Evolutionary conservation across 2,888 invertebrate species (phyloP).

Genomic region (Tiliacea aurago): DNA sequence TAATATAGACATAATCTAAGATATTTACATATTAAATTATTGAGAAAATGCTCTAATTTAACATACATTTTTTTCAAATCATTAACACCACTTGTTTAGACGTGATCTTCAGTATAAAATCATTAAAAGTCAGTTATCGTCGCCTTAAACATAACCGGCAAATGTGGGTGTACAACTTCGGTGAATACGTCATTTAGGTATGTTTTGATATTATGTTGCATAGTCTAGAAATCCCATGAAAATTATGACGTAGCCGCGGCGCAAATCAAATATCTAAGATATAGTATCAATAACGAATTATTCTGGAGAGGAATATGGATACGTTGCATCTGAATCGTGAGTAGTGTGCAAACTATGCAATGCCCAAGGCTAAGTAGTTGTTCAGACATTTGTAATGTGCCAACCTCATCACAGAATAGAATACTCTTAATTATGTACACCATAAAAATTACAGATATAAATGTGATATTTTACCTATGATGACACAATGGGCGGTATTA

Average conservation of each 20-base stretch:
- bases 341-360: conserved; percentile 14
- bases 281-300: neutral
- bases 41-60: no score
- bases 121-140: no score
- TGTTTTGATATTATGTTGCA: neutral
- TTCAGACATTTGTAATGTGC: neutral
- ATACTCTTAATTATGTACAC: no score
- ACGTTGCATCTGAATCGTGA: conserved; percentile 1
- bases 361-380: neutral
- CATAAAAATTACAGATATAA: no score
- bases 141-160: neutral
- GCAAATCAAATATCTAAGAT: neutral
- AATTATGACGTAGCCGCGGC: neutral
- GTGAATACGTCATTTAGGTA: neutral
- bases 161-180: neutral
- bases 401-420: no score
- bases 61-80: no score
- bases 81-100: no score
- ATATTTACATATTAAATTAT: no score
- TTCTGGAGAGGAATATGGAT: conserved; percentile 12
- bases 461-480: no score
- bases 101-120: no score
- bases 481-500: no score
- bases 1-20: no score
- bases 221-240: neutral